Evolutionary conservation across 2,797 vertebrate genomes (phyloP).

Genomic region (Gastrophryne carolinensis): DNA sequence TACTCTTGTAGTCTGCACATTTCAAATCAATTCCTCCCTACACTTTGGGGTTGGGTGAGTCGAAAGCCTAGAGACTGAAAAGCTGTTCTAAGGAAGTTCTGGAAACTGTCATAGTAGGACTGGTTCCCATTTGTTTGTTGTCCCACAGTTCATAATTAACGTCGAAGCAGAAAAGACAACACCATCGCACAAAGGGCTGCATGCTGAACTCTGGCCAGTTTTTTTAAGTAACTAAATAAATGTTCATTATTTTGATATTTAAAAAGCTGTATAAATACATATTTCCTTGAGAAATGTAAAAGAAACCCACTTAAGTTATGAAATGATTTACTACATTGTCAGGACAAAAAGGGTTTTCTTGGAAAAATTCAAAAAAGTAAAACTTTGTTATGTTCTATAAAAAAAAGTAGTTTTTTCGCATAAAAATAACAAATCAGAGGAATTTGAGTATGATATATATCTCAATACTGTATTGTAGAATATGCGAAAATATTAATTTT

Average conservation of each 20-base stretch:
- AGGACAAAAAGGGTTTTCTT: too few relatives aligned
- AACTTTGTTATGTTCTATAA: too few relatives aligned
- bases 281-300: not conserved
- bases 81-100: slow-evolving; percentile 42
- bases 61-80: slow-evolving; percentile 7
- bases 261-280: not conserved
- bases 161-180: slow-evolving; percentile 31
- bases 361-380: too few relatives aligned
- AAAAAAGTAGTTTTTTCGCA: too few relatives aligned
- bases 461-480: too few relatives aligned
- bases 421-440: too few relatives aligned
- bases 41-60: slow-evolving; percentile 4
- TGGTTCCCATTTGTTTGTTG: slow-evolving; percentile 40
- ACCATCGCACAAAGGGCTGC: slow-evolving; percentile 13
- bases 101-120: slow-evolving; percentile 35
- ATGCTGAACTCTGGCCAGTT: not conserved
- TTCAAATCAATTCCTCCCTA: slow-evolving; percentile 25
- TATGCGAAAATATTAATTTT: too few relatives aligned
- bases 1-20: slow-evolving; percentile 8
- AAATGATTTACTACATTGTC: too few relatives aligned
- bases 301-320: not conserved
- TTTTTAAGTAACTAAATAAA: not conserved
- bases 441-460: too few relatives aligned
- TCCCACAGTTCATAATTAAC: slow-evolving; percentile 33
- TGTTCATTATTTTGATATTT: not conserved